Conservation (phyloP, 2,888 invertebrate species). For the Apamea crenata region DNA sequence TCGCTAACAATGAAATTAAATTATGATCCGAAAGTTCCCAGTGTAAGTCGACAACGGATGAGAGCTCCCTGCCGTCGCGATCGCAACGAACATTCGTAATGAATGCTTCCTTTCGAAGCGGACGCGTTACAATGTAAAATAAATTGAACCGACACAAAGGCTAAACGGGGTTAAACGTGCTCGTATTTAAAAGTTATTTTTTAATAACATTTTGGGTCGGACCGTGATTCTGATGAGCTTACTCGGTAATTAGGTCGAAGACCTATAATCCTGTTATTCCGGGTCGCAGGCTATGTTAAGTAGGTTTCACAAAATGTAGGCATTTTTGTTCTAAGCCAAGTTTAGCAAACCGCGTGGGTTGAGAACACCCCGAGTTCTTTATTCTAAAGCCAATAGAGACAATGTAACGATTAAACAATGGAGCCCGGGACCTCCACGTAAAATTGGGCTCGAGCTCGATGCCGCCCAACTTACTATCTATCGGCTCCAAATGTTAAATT, state of each 20-base stretch:
- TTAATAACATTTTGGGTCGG: conserved; percentile 29
- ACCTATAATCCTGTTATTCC: conserved; percentile 43
- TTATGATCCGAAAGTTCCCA: conserved; percentile 50
- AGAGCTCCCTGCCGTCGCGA: conserved; percentile 15
- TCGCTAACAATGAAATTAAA: conserved; percentile 45
- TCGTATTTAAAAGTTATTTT: conserved; percentile 40
- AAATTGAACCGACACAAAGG: conserved; percentile 51
- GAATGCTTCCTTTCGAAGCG: conserved; percentile 57
- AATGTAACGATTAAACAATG: conserved; percentile 59
- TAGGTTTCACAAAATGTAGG: conserved; percentile 21
- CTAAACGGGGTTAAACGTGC: conserved; percentile 48
- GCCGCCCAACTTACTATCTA: conserved; percentile 46
- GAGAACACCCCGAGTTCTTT: conserved; percentile 5
- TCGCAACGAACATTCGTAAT: conserved; percentile 52
- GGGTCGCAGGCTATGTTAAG: conserved; percentile 21
- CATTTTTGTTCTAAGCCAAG: conserved; percentile 27
- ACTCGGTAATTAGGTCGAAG: conserved; percentile 28
- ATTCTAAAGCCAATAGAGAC: conserved; percentile 19
- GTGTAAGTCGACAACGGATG: conserved; percentile 41
- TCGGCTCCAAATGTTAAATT: conserved; percentile 61
- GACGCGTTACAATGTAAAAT: conserved; percentile 51
- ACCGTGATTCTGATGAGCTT: conserved; percentile 36
- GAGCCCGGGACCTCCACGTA: conserved; percentile 18
- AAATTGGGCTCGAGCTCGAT: conserved; percentile 33
- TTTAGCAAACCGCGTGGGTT: conserved; percentile 19